A percentile compares a stretch with the other conserved stretches of the same genome.
Conservation (phyloP, 2,797 vertebrate genomes). For the Lepus oiostolus region DNA sequence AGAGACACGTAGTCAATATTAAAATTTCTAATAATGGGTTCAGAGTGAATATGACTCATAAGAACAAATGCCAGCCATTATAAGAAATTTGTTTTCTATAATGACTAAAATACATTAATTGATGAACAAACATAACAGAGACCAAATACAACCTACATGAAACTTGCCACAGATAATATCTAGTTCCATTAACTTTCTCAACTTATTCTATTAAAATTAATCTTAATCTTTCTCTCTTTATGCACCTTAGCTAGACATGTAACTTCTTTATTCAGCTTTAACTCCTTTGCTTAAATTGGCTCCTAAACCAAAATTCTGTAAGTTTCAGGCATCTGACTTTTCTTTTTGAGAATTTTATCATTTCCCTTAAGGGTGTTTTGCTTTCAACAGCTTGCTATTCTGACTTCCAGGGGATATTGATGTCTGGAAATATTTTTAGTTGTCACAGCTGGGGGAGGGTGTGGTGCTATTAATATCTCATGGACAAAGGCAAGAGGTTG, state of each 20-base stretch:
- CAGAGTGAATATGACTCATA: not conserved
- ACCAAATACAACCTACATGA: not conserved
- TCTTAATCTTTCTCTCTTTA: not conserved
- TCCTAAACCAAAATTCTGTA: not conserved
- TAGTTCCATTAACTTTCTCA: not conserved
- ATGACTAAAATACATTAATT: not conserved
- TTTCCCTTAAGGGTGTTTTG: not conserved
- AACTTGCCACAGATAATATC: not conserved
- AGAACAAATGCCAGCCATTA: not conserved
- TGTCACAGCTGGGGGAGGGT: not conserved
- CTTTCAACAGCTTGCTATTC: not conserved
- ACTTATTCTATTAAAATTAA: not conserved
- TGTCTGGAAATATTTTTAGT: not conserved
- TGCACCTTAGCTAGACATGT: not conserved
- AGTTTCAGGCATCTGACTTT: not conserved
- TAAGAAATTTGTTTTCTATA: not conserved
- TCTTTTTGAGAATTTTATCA: not conserved
- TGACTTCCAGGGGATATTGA: not conserved
- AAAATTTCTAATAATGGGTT: conserved; percentile 10
- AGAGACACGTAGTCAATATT: not conserved
- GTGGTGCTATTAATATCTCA: not conserved
- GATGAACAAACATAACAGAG: not conserved
- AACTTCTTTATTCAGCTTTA: not conserved
- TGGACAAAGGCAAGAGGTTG: not conserved
- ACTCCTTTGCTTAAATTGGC: not conserved